Evolutionary conservation across 2,888 invertebrate genomes (phyloP).

Genomic region (Schizotus pectinicornis): DNA sequence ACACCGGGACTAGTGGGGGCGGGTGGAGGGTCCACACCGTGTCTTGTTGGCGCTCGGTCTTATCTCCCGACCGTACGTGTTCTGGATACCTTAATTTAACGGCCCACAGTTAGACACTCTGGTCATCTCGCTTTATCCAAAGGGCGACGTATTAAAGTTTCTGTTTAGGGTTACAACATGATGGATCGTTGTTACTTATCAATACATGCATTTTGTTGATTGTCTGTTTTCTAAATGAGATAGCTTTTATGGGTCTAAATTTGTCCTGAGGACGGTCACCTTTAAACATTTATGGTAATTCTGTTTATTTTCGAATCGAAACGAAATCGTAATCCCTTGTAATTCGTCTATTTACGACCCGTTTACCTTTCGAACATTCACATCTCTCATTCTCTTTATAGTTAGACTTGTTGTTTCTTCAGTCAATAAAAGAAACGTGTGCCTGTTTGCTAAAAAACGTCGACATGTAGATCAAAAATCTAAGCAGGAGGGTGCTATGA

Average conservation of each 20-base stretch:
- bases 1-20: constrained; percentile 30
- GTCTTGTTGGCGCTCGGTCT: constrained; percentile 44
- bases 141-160: not conserved
- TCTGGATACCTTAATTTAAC: constrained; percentile 50
- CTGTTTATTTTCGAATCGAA: not conserved
- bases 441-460: no score
- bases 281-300: constrained; percentile 2
- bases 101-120: constrained; percentile 36
- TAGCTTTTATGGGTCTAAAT: constrained; percentile 36
- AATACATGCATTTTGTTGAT: constrained; percentile 49
- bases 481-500: no score
- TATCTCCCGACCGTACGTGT: constrained; percentile 47
- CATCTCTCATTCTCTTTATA: not conserved
- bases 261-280: constrained; percentile 23
- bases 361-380: constrained; percentile 10
- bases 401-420: not conserved
- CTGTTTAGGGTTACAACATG: constrained; percentile 37
- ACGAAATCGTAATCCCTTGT: not conserved
- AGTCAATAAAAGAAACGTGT: no score
- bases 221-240: constrained; percentile 50
- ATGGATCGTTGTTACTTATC: constrained; percentile 48
- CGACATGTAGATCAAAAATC: not conserved
- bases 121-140: constrained; percentile 15
- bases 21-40: constrained; percentile 26
- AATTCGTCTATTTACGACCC: constrained; percentile 6